Evolutionary conservation across 2,888 invertebrate genomes (phyloP).

Genomic region (Agrotis clavis): DNA sequence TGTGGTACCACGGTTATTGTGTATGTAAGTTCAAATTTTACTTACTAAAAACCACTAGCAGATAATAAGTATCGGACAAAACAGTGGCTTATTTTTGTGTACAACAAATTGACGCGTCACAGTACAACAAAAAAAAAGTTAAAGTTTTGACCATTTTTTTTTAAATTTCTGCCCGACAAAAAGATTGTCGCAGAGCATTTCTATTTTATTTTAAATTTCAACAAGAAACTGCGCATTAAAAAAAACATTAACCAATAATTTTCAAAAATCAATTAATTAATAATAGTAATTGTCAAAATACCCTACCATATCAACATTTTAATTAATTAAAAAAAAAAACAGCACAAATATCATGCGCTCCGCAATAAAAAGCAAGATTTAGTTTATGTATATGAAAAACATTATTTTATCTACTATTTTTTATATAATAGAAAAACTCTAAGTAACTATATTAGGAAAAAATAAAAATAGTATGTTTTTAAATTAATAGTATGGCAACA

Average conservation of each 20-base stretch:
- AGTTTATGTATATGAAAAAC: constrained; percentile 37
- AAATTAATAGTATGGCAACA: constrained; percentile 66
- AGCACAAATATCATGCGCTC: constrained; percentile 20
- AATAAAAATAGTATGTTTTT: constrained; percentile 58
- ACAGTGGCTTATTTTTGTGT: no score
- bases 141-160: no score
- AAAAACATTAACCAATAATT: constrained; percentile 18
- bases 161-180: no score
- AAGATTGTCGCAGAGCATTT: no score
- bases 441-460: constrained; percentile 59
- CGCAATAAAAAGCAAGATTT: constrained; percentile 38
- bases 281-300: constrained; percentile 36
- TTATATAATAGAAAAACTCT: constrained; percentile 44
- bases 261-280: constrained; percentile 16
- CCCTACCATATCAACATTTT: not conserved
- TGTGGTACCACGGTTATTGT: no score
- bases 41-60: no score
- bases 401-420: constrained; percentile 28
- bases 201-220: not conserved
- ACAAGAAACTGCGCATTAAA: constrained; percentile 34
- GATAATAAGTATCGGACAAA: no score
- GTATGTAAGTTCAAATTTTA: no score
- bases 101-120: no score
- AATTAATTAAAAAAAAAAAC: not conserved
- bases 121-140: no score